Base-by-base conservation (phyloP, 2,113 vertebrate genomes). In the Misgurnus anguillicaudatus region DNA sequence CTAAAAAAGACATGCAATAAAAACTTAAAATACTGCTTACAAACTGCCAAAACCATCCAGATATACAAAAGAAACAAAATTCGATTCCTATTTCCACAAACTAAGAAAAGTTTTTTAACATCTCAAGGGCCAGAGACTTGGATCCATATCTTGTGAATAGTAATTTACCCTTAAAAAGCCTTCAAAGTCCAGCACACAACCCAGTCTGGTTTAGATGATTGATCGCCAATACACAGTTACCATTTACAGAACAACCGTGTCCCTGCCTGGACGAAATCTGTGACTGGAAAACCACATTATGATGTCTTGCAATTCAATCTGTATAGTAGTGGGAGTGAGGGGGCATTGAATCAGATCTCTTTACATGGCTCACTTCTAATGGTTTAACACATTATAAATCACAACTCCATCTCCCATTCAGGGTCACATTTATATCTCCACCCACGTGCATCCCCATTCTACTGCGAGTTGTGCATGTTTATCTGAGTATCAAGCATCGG, bases 1-100 rank as follows among this genome's bases (percentile, higher is more conserved):
- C 98, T 99, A 88, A 71, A 85, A 89, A 41, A n/a, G 42, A 13
- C 3, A 60, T 41, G 16, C 3, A 70, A 83, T 16, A 83, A 19
- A 31, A 24, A 31, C 57, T 45, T 1, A 16, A 4, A 47, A 82
- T 31, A 38, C n/a, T 36, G 39, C 4, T 13, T 14, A 19, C 53
- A 53, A 82, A 63, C 41, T 69, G n/a, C 69, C 4, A 81, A 45
- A 61, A 42, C 58, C 9, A 47, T 69, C 21, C 41, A n/a, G 8
- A 24, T n/a, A 75, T 62, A 62, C 58, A 36, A 62, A 24, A 17
- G 39, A 47, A 57, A 75, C 6, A 9, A 36, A n/a, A 53, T 76
- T 76, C 48, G 5, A 76, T 10, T 13, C 57, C 42, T 39, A 61
- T 74, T 62, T 62, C 14, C 55, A 74, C 38, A 61, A 61, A 39